These are phyloP conservation scores for Ametastegia equiseti DNA, from an alignment of 2,888 invertebrate genomes.

Conservation along the genomic window DNA sequence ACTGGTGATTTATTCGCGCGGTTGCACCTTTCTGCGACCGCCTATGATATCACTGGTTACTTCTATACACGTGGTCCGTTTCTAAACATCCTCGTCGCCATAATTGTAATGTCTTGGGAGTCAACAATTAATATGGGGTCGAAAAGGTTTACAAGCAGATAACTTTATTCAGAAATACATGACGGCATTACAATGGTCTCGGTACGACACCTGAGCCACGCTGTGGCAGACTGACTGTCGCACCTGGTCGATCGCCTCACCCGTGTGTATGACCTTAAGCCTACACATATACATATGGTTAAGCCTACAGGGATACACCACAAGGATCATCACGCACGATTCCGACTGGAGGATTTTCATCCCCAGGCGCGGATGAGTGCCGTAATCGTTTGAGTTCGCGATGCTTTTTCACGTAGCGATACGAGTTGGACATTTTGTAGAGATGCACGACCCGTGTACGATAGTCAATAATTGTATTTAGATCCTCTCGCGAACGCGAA, in stretches of 20 bases:
- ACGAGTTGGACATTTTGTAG: not conserved
- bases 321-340: not conserved
- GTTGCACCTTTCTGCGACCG: not conserved
- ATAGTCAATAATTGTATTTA: not conserved
- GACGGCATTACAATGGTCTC: no score
- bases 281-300: no score
- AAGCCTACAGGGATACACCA: no score
- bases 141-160: no score
- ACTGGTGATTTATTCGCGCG: not conserved
- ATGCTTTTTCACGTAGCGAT: not conserved
- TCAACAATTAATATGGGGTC: no score
- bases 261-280: no score
- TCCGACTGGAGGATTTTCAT: not conserved
- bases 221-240: no score
- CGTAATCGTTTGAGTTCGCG: not conserved
- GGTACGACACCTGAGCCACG: no score
- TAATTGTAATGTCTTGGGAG: conserved; percentile 14
- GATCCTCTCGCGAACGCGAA: not conserved
- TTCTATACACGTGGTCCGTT: not conserved
- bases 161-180: no score
- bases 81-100: conserved; percentile 3
- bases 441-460: not conserved
- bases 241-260: no score
- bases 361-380: not conserved
- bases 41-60: not conserved